phyloP scores from a whole-genome alignment of 2,797 vertebrate genomes.

The Poeciliopsis paucimaculata region DNA sequence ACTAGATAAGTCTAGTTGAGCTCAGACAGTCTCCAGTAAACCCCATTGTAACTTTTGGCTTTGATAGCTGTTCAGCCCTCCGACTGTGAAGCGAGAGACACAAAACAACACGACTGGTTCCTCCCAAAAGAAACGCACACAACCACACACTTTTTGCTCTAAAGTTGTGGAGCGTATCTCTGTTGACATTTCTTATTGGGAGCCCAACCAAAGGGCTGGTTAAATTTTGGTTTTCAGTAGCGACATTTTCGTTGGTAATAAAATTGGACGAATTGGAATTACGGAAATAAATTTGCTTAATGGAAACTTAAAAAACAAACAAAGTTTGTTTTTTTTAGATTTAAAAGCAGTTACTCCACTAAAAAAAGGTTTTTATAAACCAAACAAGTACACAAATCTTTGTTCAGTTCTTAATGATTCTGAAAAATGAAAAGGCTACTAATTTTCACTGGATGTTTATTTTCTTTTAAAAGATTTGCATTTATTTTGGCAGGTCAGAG shows the following conservation, averaged over 20 bases:
- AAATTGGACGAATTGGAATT: neutral
- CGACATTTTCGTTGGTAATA: too few relatives aligned
- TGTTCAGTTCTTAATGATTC: too few relatives aligned
- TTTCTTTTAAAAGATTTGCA: neutral
- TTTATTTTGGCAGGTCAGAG: neutral
- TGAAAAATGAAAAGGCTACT: neutral
- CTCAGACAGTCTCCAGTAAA: constrained; percentile 31
- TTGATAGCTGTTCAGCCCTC: constrained; percentile 30
- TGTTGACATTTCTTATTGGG: neutral
- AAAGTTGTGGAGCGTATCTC: neutral
- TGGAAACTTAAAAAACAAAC: neutral
- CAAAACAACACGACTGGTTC: constrained; percentile 43
- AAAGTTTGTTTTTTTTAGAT: too few relatives aligned
- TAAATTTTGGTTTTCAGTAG: neutral
- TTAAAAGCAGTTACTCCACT: too few relatives aligned
- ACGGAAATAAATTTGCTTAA: neutral
- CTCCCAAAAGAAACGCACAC: neutral
- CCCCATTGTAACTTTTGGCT: constrained; percentile 28
- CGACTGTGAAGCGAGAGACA: constrained; percentile 40
- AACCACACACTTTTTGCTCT: neutral
- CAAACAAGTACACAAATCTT: neutral
- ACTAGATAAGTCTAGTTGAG: constrained; percentile 17
- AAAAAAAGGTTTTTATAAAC: neutral
- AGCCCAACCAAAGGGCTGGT: neutral
- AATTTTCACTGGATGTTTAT: neutral